Evolutionary conservation across 1,140 invertebrate genomes (phyloP), one percentile per base, ranked within the genome.

Genomic region (Maconellicoccus hirsutus): DNA sequence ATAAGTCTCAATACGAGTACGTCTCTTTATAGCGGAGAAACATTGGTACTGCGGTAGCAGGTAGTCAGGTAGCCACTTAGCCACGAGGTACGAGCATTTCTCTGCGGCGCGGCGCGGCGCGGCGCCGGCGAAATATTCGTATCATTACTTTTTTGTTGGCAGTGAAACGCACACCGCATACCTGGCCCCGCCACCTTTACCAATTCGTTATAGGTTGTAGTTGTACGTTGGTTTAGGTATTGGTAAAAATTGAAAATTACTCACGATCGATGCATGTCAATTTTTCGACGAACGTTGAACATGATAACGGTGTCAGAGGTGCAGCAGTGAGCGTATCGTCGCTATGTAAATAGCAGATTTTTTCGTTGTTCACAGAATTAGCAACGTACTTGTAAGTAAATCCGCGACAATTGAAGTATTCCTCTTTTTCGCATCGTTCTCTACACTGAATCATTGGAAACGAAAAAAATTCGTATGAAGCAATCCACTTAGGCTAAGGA

Each of bases 211-310:
- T n/a, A n/a, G n/a, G n/a, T n/a, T n/a, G n/a, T n/a, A n/a, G n/a
- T n/a, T n/a, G n/a, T n/a, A n/a, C n/a, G 29, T 33, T 6, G 29
- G 12, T 33, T 6, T 12, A 3, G 3, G 12, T 33, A 33, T 52
- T 16, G 10, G n/a, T 16, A 2, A 19, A 52, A 52, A 19, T 52
- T 38, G 33, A 38, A 14, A 38, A 7, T 19, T 29, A 77, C 80
- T 80, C 76, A 85, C 83, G 72, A 73, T 85, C 80, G 0, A 85
- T 74, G 73, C 84, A 86, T 3, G 82, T 79, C 16, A 82, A 78
- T 69, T 79, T 77, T 75, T 86, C 83, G 70, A 78, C 80, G 74
- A 84, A 85, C 27, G 79, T 74, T 0, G 78, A 79, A 38, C 82
- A 80, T 0, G 77, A 72, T 38, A 71, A 69, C 1, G 75, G 71